Percentiles rank a stretch among this genome's conserved stretches.
These are phyloP conservation scores for Ammospiza caudacuta DNA, from an alignment of 2,113 vertebrate genomes.

Conservation along the genomic window DNA sequence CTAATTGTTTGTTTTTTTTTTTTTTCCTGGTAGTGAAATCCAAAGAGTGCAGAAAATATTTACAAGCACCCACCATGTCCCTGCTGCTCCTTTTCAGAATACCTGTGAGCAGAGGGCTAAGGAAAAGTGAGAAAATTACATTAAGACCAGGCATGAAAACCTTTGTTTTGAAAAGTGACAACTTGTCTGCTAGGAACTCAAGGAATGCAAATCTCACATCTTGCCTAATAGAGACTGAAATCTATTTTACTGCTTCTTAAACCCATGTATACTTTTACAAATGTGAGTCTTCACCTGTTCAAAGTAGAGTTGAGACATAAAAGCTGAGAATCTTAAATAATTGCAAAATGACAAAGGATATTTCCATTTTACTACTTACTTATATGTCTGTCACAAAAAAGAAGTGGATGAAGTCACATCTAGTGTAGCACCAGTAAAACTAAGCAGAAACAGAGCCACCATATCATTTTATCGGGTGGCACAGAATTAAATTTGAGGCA, in stretches of 20 bases:
- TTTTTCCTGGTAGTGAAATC: not conserved
- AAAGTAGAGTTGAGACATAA: not conserved
- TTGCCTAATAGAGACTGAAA: not conserved
- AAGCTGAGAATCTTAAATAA: not conserved
- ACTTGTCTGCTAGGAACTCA: not conserved
- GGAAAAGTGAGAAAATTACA: not conserved
- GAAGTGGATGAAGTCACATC: not conserved
- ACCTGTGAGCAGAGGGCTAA: not conserved
- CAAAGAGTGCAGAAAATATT: not conserved
- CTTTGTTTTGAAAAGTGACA: not conserved
- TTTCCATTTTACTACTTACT: not conserved
- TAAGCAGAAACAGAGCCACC: not conserved
- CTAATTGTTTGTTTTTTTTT: not conserved
- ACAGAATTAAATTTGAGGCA: not conserved
- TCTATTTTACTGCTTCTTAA: not conserved
- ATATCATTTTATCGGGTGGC: not conserved
- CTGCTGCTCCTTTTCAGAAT: not conserved
- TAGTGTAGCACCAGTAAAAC: not conserved
- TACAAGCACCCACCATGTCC: not conserved
- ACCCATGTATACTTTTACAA: not conserved
- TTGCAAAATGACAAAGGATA: not conserved
- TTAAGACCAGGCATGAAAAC: not conserved
- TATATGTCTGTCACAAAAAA: not conserved
- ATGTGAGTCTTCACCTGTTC: not conserved
- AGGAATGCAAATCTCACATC: not conserved